Percentiles rank a stretch among this genome's conserved stretches.
These are phyloP conservation scores for Zeugodacus cucurbitae DNA, from an alignment of 1,140 invertebrate genomes.

Conservation along the genomic window DNA sequence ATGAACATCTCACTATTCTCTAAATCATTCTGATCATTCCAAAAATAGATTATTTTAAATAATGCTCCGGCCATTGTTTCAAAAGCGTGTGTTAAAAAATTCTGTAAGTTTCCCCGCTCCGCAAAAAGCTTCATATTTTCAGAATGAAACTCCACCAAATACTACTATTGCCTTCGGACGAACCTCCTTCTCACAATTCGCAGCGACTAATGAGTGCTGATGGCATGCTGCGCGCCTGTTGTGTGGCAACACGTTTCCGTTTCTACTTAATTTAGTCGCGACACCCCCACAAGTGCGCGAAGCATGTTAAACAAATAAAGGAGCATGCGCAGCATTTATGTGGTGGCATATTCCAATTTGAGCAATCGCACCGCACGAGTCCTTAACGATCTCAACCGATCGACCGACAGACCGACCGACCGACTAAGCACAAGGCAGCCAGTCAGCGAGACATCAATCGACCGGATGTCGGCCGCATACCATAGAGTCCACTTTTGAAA, in stretches of 20 bases:
- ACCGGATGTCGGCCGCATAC: constrained; percentile 10
- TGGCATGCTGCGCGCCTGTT: constrained; percentile 23
- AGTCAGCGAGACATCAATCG: constrained; percentile 1
- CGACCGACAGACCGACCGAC: no score
- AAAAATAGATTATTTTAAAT: no score
- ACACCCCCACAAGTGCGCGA: not conserved
- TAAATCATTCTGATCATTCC: no score
- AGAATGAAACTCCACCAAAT: no score
- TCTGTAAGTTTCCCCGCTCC: no score
- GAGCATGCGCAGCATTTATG: not conserved
- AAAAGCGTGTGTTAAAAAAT: no score
- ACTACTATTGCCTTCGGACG: no score
- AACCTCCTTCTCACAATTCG: no score
- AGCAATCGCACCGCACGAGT: constrained; percentile 17
- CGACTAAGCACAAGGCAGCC: not conserved
- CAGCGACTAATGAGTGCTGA: not conserved
- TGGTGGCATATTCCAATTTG: not conserved
- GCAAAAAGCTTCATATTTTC: no score
- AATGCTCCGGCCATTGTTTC: no score
- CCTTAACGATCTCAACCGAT: not conserved
- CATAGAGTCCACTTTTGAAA: constrained; percentile 17
- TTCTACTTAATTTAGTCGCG: constrained; percentile 28
- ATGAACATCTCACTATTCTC: no score
- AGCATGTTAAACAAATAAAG: not conserved
- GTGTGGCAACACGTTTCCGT: constrained; percentile 27